A percentile compares a stretch with the other conserved stretches of the same genome.
Evolutionary conservation across 2,113 vertebrate genomes (phyloP).

Genomic region (Notarius quadriscutis): DNA sequence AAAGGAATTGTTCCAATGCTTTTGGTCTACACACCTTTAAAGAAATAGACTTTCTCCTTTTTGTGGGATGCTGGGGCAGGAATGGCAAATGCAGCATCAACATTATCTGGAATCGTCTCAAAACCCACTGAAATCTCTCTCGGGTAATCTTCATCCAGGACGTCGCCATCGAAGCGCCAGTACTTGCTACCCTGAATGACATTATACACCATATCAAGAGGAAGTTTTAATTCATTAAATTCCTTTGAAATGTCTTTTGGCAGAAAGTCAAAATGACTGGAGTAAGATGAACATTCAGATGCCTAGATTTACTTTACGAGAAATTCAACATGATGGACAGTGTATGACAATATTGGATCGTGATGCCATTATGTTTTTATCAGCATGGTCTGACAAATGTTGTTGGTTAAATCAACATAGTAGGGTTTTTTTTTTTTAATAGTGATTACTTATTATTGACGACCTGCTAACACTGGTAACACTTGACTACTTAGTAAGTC

Average conservation of each 20-base stretch:
- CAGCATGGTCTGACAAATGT: not conserved
- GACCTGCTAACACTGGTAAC: not conserved
- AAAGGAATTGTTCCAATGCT: no score
- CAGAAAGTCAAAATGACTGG: no score
- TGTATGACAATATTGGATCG: not conserved
- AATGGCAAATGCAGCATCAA: conserved; percentile 84
- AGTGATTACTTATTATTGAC: not conserved
- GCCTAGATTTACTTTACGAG: not conserved
- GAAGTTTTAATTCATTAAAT: not conserved
- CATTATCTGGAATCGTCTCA: conserved; percentile 73
- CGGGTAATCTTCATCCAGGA: conserved; percentile 81
- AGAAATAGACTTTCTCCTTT: conserved; percentile 90
- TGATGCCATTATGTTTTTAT: not conserved
- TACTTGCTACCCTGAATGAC: conserved; percentile 76
- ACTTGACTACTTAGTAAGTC: not conserved
- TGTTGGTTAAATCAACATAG: not conserved
- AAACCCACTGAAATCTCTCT: conserved; percentile 84
- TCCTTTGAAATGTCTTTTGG: not conserved
- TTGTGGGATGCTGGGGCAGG: conserved; percentile 77
- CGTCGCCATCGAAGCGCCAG: conserved; percentile 87
- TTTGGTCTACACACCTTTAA: conserved; percentile 82
- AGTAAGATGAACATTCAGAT: not conserved
- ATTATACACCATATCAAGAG: not conserved
- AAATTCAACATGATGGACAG: not conserved
- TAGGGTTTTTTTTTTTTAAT: not conserved